Evolutionary conservation across 2,888 invertebrate genomes (phyloP).

Genomic region (Helleia helle): DNA sequence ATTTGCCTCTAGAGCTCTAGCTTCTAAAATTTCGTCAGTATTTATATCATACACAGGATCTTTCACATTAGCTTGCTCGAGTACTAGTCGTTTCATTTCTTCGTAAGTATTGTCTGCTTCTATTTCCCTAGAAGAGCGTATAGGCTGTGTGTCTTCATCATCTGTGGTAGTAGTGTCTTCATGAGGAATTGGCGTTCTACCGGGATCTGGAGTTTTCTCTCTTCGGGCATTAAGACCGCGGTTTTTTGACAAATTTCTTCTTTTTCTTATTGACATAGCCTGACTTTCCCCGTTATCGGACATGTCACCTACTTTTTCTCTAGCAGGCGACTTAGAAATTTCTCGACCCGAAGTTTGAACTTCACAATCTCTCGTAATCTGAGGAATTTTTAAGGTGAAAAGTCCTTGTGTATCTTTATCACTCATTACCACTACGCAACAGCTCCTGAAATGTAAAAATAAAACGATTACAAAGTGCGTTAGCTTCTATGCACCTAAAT

Average conservation of each 20-base stretch:
- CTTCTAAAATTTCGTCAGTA: constrained; percentile 58
- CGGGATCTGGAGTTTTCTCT: constrained; percentile 67
- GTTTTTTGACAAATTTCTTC: constrained; percentile 76
- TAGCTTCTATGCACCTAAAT: constrained; percentile 9
- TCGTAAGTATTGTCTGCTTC: constrained; percentile 65
- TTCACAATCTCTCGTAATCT: constrained; percentile 47
- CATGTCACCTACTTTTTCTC: constrained; percentile 35
- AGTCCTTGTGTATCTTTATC: constrained; percentile 34
- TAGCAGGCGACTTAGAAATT: constrained; percentile 36
- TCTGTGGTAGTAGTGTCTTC: constrained; percentile 79
- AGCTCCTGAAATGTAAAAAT: constrained; percentile 39
- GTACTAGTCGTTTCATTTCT: constrained; percentile 63
- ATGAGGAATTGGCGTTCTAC: constrained; percentile 57
- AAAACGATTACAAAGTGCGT: constrained; percentile 15
- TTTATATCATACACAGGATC: constrained; percentile 65
- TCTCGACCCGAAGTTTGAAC: constrained; percentile 41
- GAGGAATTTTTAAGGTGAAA: constrained; percentile 39
- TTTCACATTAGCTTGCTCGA: constrained; percentile 47
- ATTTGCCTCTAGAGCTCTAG: constrained; percentile 51
- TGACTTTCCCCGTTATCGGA: constrained; percentile 39
- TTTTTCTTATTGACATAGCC: constrained; percentile 72
- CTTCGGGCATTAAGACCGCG: constrained; percentile 60
- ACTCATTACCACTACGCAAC: constrained; percentile 41
- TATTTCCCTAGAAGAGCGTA: constrained; percentile 50
- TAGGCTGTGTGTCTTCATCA: constrained; percentile 50